A percentile compares a stretch with the other conserved stretches of the same genome.
phyloP scores from a whole-genome alignment of 2,888 invertebrate species.

The Caradrina kadenii region DNA sequence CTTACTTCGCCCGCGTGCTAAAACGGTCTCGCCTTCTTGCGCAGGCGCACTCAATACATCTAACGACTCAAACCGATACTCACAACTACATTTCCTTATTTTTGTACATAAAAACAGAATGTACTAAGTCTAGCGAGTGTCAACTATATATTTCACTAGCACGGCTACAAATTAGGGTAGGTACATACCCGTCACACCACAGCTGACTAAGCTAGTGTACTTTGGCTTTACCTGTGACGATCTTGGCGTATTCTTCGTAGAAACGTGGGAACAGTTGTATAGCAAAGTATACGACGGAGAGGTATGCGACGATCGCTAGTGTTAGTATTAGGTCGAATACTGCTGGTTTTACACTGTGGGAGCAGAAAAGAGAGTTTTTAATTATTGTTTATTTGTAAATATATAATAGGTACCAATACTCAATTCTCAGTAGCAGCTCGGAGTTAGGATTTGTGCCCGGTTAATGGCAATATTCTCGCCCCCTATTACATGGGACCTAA shows the following conservation, averaged over 20 bases:
- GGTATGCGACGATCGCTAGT: slow-evolving; percentile 95
- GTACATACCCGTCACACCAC: slow-evolving; percentile 48
- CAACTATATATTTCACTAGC: slow-evolving; percentile 36
- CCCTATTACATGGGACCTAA: too few relatives aligned
- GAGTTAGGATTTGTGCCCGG: too few relatives aligned
- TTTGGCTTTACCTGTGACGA: slow-evolving; percentile 85
- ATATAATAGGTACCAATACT: too few relatives aligned
- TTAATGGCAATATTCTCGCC: too few relatives aligned
- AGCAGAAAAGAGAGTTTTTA: slow-evolving; percentile 2
- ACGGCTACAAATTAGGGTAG: neutral
- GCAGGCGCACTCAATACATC: neutral
- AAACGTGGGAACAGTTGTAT: slow-evolving; percentile 93
- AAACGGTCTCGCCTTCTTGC: neutral
- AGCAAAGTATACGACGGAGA: slow-evolving; percentile 95
- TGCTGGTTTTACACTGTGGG: slow-evolving; percentile 97
- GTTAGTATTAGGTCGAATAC: slow-evolving; percentile 99
- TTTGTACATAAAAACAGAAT: slow-evolving; percentile 6
- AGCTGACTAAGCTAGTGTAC: slow-evolving; percentile 73
- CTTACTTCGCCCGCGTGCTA: too few relatives aligned
- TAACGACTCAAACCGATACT: slow-evolving; percentile 21
- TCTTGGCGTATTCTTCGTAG: slow-evolving; percentile 91
- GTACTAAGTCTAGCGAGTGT: slow-evolving; percentile 18
- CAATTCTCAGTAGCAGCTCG: too few relatives aligned
- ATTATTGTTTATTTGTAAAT: neutral
- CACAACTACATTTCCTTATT: neutral